phyloP scores from a whole-genome alignment of 2,113 vertebrate species.

The Diphyllodes magnificus region DNA sequence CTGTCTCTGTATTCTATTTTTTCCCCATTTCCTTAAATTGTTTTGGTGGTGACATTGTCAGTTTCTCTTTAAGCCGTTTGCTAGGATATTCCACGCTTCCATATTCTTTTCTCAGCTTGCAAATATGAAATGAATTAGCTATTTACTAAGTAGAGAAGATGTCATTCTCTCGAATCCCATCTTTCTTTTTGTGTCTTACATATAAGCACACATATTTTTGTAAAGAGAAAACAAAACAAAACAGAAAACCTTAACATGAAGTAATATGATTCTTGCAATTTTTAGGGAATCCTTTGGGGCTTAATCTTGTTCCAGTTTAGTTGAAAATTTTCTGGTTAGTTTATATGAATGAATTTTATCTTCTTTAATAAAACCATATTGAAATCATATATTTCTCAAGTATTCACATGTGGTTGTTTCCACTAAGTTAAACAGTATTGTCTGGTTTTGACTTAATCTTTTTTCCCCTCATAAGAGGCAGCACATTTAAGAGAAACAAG shows the following conservation, averaged over 20 bases:
- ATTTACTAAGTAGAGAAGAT: neutral
- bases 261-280: neutral
- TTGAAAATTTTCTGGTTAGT: neutral
- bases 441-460: neutral
- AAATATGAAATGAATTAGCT: neutral
- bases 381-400: neutral
- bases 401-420: neutral
- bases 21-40: neutral
- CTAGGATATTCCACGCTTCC: accelerated
- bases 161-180: neutral
- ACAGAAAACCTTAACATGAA: neutral
- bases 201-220: accelerated
- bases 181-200: neutral
- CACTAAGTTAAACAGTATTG: neutral
- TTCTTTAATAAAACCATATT: neutral
- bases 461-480: neutral
- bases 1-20: neutral
- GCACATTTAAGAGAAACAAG: neutral
- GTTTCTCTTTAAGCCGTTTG: neutral
- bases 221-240: neutral
- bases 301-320: neutral
- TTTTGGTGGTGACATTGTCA: accelerated
- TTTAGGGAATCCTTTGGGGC: neutral
- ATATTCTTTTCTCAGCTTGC: neutral
- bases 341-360: neutral